phyloP scores from a whole-genome alignment of 1,140 invertebrate species.

The Magallana gigas region DNA sequence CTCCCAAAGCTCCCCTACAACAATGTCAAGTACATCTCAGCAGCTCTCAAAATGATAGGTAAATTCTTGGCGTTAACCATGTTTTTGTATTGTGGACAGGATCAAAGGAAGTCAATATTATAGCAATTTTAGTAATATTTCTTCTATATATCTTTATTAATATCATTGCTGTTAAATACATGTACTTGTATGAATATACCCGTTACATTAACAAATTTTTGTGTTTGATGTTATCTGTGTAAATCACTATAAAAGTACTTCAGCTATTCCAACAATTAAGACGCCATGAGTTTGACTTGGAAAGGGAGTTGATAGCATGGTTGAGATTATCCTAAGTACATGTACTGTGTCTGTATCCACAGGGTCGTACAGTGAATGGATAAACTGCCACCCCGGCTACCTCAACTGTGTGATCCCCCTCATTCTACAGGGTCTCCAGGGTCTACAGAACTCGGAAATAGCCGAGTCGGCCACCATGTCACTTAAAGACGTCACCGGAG shows the following conservation, averaged over 20 bases:
- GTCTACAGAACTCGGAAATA: slow-evolving; percentile 85
- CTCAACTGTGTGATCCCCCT: slow-evolving; percentile 83
- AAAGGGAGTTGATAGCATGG: too few species aligned
- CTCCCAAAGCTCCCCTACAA: slow-evolving; percentile 84
- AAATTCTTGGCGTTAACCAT: slow-evolving; percentile 54
- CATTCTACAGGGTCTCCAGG: slow-evolving; percentile 85
- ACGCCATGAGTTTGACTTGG: too few species aligned
- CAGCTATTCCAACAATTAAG: too few species aligned
- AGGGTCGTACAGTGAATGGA: slow-evolving; percentile 91
- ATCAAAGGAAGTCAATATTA: too few species aligned
- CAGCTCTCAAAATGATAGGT: slow-evolving; percentile 87
- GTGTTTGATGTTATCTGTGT: too few species aligned
- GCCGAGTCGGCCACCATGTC: slow-evolving; percentile 90
- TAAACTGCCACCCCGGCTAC: slow-evolving; percentile 84
- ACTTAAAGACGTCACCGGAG: slow-evolving; percentile 90
- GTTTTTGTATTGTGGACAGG: too few species aligned
- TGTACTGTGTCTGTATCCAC: slow-evolving; percentile 51
- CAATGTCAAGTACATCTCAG: slow-evolving; percentile 84
- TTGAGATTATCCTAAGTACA: neutral
- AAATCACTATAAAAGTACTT: too few species aligned
- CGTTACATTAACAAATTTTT: too few species aligned
- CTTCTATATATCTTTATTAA: too few species aligned
- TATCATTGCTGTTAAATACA: too few species aligned
- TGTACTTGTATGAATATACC: too few species aligned
- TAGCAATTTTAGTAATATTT: too few species aligned